Evolutionary conservation across 1,140 invertebrate genomes (phyloP).

Genomic region (Cherax destructor): DNA sequence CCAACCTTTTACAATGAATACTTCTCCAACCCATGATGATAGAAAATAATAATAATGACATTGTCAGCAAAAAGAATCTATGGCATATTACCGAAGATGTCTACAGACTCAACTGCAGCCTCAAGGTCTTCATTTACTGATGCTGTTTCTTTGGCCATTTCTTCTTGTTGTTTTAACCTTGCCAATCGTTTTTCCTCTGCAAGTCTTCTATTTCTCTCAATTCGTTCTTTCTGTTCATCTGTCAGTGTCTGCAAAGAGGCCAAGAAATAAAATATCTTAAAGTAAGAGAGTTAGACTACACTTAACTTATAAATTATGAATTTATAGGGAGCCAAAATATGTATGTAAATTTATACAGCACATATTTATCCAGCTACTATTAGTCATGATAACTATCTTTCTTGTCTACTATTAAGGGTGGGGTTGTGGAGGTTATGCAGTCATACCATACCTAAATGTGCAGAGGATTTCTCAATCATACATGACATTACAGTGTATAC

Average conservation of each 20-base stretch:
- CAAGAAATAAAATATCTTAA: neutral
- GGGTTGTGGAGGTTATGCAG: no score
- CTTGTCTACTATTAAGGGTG: no score
- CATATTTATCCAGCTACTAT: no score
- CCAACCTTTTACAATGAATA: neutral
- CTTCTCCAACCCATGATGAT: neutral
- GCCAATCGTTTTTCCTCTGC: constrained; percentile 43
- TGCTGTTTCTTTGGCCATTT: neutral
- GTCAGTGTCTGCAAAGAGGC: constrained; percentile 16
- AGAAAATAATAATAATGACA: no score
- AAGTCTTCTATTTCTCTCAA: constrained; percentile 43
- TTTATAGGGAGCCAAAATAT: no score
- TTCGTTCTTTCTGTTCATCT: constrained; percentile 46
- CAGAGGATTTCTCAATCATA: no score
- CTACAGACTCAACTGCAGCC: neutral
- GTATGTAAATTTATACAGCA: no score
- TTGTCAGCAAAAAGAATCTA: neutral
- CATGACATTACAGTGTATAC: no score
- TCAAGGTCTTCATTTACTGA: neutral
- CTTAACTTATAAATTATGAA: no score
- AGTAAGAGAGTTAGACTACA: no score
- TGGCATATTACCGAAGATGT: neutral
- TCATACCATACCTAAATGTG: no score
- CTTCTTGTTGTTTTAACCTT: constrained; percentile 15
- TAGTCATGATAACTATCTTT: no score